Percentiles rank a stretch among this genome's conserved stretches.
Conservation (phyloP, 1,140 invertebrate genomes). For the Eumeta japonica region DNA sequence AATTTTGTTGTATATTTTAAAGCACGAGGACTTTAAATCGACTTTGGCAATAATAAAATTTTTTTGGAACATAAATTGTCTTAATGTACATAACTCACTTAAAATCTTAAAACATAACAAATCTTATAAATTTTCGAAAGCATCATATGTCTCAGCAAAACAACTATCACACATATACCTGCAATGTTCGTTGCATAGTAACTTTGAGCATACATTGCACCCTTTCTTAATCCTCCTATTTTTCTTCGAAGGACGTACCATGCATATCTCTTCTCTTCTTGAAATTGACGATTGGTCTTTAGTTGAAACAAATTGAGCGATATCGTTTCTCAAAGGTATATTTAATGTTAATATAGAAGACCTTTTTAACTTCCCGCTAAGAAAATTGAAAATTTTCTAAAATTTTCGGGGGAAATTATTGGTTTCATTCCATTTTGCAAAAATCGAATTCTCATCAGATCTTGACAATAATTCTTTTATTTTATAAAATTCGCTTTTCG, state of each 20-base stretch:
- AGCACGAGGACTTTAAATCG: too few relatives aligned
- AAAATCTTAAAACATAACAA: background rate
- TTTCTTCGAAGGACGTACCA: background rate
- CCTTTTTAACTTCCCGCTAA: too few relatives aligned
- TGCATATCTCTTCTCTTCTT: background rate
- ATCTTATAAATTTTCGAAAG: background rate
- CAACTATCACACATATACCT: background rate
- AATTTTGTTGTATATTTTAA: too few relatives aligned
- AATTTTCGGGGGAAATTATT: too few relatives aligned
- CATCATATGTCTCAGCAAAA: background rate
- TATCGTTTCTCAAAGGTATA: background rate
- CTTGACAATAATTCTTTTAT: too few relatives aligned
- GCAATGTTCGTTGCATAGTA: conserved; percentile 1
- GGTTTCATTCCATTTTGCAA: too few relatives aligned
- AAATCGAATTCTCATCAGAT: too few relatives aligned
- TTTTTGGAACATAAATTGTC: too few relatives aligned
- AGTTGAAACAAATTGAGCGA: background rate
- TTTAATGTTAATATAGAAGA: background rate
- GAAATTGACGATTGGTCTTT: background rate
- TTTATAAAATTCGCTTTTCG: too few relatives aligned
- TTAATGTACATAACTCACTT: too few relatives aligned
- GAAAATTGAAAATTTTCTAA: too few relatives aligned
- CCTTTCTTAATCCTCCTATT: conserved; percentile 1
- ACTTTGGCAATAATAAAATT: too few relatives aligned
- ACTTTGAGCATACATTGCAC: background rate